These are phyloP conservation scores for Cavia aperea DNA, from an alignment of 2,113 vertebrate genomes.

Conservation along the genomic window DNA sequence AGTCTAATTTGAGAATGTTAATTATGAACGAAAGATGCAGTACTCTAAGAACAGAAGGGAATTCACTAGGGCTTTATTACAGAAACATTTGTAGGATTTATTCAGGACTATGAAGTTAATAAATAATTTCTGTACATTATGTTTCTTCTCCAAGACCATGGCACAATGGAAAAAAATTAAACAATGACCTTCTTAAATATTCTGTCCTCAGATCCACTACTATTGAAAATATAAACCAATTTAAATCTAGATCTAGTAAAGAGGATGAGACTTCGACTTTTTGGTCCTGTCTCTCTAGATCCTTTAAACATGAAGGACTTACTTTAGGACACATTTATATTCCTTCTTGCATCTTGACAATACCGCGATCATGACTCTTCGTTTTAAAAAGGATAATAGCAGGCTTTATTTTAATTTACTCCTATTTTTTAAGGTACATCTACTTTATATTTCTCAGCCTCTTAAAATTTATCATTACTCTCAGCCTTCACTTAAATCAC, in stretches of 20 bases:
- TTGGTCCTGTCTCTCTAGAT: not conserved
- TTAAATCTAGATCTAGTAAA: conserved; percentile 8
- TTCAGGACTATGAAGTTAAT: not conserved
- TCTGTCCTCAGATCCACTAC: not conserved
- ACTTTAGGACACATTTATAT: conserved; percentile 15
- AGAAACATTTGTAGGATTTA: not conserved
- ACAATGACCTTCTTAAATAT: conserved; percentile 24
- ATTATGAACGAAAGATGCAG: conserved; percentile 27
- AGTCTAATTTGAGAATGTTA: conserved; percentile 51
- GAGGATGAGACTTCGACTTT: not conserved
- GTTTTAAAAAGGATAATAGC: conserved; percentile 21
- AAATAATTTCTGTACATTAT: not conserved
- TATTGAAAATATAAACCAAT: conserved; percentile 46
- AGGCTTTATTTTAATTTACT: conserved; percentile 13
- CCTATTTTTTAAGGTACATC: conserved; percentile 20
- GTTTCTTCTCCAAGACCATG: conserved; percentile 31
- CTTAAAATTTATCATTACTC: conserved; percentile 14
- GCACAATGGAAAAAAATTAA: conserved; percentile 21
- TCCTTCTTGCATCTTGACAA: not conserved
- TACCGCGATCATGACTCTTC: not conserved
- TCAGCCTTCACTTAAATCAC: conserved; percentile 38
- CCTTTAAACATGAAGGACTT: conserved; percentile 28
- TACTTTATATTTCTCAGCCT: not conserved
- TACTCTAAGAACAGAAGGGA: conserved; percentile 10
- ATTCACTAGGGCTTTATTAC: not conserved